Percentiles rank a stretch among this genome's conserved stretches.
Conservation (phyloP, 2,888 invertebrate species). For the Eupithecia vulgata region DNA sequence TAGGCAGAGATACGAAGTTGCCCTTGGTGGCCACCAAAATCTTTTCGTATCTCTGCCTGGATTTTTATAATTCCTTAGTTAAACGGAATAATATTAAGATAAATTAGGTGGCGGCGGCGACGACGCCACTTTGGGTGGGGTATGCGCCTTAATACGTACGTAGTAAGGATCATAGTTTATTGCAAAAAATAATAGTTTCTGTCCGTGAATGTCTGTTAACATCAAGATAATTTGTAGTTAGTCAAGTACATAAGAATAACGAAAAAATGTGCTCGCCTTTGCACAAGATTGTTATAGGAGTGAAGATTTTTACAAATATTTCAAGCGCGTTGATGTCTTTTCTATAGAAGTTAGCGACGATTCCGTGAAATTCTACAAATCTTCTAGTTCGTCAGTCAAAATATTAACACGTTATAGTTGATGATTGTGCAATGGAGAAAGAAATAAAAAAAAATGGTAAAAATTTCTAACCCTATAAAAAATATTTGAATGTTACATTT, state of each 20-base stretch:
- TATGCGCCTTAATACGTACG: no score
- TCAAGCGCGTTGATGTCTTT: constrained; percentile 67
- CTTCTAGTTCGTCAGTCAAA: neutral
- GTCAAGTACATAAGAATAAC: neutral
- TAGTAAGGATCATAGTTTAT: no score
- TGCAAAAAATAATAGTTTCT: no score
- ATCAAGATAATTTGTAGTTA: neutral
- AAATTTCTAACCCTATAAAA: neutral
- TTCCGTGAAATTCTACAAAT: neutral
- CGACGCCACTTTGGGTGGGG: no score
- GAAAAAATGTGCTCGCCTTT: neutral
- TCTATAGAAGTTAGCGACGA: constrained; percentile 27
- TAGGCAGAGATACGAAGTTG: no score
- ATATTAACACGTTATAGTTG: neutral
- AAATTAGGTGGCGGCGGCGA: no score
- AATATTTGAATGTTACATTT: neutral
- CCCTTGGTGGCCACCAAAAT: no score
- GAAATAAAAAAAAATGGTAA: neutral
- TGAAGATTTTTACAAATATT: neutral
- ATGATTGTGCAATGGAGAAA: neutral
- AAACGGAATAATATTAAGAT: no score
- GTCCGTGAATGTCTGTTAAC: no score
- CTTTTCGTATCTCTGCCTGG: no score
- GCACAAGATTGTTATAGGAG: neutral
- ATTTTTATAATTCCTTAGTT: no score